Evolutionary conservation across 2,888 invertebrate species (phyloP), one percentile per base, ranked within the genome.

Genomic region (Gonocerus acuteangulatus): DNA sequence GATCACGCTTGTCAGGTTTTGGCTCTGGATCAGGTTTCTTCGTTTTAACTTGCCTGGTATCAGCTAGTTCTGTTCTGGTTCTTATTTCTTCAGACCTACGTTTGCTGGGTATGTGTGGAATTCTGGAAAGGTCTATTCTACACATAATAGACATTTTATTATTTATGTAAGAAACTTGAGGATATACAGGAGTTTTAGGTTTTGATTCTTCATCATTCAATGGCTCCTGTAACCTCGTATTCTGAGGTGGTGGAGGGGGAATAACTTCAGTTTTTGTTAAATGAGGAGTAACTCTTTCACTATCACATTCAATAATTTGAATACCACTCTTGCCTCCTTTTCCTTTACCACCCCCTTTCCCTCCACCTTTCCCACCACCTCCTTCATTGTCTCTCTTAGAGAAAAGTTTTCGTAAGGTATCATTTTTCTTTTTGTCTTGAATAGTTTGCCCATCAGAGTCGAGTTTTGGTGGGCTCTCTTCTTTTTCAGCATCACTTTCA

Each of bases 381-480:
- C 67, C 68, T 48, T 69, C 69, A 15, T 63, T 63, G n/a, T 67
- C 67, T 69, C 73, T 64, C 11, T 77, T 77, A 1, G 78, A 80
- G 71, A 85, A 85, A 56, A 86, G 74, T 70, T 83, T 84, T 44
- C 82, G 76, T 58, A 86, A 72, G 0, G 85, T 84, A 69, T 80
- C 82, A 68, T 78, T 84, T 72, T 86, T 86, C 73, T 85, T 86
- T 70, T 85, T 85, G 72, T 86, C 85, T 62, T 81, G 78, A 1
- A 80, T 78, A 11, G 77, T 72, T 54, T 80, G 80, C n/a, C 75
- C 76, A 51, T 77, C 77, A 36, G 75, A 74, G 54, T 77, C 77
- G 22, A 77, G 64, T 61, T 76, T 77, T 1, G 76, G 74, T 0
- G 77, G 77, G 1, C 72, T 72, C 70, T 75, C 54, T 69, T 71